phyloP scores from a whole-genome alignment of 2,888 invertebrate genomes.

The Baccha elongata region DNA sequence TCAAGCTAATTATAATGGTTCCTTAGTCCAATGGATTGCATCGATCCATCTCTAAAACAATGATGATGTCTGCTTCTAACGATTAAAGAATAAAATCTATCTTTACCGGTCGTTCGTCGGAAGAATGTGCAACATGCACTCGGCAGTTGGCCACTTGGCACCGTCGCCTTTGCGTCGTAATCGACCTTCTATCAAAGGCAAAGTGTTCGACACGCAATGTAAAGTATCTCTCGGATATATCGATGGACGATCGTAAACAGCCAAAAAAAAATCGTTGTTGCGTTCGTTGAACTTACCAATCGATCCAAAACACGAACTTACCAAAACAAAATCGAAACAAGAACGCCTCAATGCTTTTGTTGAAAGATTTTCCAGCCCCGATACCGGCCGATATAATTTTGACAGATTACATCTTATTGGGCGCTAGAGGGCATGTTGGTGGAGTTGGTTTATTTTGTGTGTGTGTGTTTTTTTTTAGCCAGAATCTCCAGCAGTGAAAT shows the following conservation, averaged over 20 bases:
- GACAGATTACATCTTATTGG: slow-evolving; percentile 81
- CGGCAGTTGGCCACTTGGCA: background rate
- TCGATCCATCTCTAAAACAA: background rate
- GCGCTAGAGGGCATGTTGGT: slow-evolving; percentile 77
- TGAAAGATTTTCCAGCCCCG: slow-evolving; percentile 73
- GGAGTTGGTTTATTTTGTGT: slow-evolving; percentile 27
- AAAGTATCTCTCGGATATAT: slow-evolving; percentile 44
- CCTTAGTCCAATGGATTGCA: slow-evolving; percentile 21
- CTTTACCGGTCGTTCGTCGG: background rate
- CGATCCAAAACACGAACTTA: slow-evolving; percentile 21
- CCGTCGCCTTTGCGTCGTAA: slow-evolving; percentile 1
- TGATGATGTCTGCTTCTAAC: slow-evolving; percentile 27
- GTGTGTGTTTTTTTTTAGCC: slow-evolving; percentile 5
- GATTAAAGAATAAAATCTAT: slow-evolving; percentile 8
- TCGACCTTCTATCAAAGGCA: slow-evolving; percentile 53
- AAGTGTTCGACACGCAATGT: slow-evolving; percentile 58
- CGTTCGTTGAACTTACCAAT: slow-evolving; percentile 59
- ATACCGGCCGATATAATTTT: slow-evolving; percentile 77
- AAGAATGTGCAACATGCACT: slow-evolving; percentile 51
- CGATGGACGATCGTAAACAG: slow-evolving; percentile 58
- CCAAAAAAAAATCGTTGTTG: slow-evolving; percentile 61
- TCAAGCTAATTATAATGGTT: slow-evolving; percentile 58
- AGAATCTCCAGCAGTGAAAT: slow-evolving; percentile 54
- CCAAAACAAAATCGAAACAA: slow-evolving; percentile 14
- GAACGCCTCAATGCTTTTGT: slow-evolving; percentile 67